Evolutionary conservation across 2,888 invertebrate species (phyloP).

Genomic region (Saturnia pavonia): DNA sequence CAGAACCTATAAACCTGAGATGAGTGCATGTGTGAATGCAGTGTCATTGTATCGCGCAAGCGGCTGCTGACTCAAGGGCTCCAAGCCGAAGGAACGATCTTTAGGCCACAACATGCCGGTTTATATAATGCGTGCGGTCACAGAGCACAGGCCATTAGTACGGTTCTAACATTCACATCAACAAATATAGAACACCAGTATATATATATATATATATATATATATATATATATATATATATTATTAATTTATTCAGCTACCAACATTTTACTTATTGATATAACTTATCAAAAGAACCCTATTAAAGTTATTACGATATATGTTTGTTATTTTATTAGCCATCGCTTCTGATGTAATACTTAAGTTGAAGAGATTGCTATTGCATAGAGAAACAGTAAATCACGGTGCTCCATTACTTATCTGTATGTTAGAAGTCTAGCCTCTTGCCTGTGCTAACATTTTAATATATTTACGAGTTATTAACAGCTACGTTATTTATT

Average conservation of each 20-base stretch:
- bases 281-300: background rate
- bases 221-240: too few species aligned
- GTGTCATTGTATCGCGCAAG: too few species aligned
- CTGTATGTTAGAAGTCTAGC: conserved; percentile 30
- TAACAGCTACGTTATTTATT: conserved; percentile 51
- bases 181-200: too few species aligned
- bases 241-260: background rate
- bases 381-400: conserved; percentile 42
- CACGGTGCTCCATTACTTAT: conserved; percentile 43
- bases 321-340: conserved; percentile 13
- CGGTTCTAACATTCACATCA: too few species aligned
- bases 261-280: background rate
- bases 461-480: conserved; percentile 57
- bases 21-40: too few species aligned
- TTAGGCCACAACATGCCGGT: too few species aligned
- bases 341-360: conserved; percentile 14
- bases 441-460: conserved; percentile 49
- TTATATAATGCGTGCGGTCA: too few species aligned
- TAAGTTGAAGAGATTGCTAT: conserved; percentile 22
- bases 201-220: too few species aligned
- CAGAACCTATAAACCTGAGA: too few species aligned
- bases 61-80: too few species aligned
- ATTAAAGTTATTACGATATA: background rate
- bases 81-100: too few species aligned
- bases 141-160: too few species aligned